Evolutionary conservation across 2,797 vertebrate species (phyloP), one percentile per base, ranked within the genome.

Genomic region (Eulemur mongoz): DNA sequence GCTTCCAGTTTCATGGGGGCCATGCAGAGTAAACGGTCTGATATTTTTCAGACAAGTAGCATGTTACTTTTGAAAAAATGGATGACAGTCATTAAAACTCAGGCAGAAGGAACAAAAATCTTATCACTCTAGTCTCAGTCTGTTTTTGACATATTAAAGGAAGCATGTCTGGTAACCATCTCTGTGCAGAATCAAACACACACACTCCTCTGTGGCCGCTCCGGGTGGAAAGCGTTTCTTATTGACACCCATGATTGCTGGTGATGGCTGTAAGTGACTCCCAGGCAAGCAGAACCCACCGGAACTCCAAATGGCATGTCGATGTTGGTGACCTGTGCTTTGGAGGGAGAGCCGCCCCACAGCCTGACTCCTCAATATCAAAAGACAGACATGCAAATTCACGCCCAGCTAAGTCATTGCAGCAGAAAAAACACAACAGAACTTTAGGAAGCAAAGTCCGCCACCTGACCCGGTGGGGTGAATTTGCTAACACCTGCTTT

Each of bases 321-420:
- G 23, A 69, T 0, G 2, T 7, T 54, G 32, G 32, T 14, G 73
- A 50, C 11, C 30, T 7, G 22, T 25, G 35, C 54, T 25, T 14
- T 13, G 6, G 32, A 48, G 25, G 18, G n/a, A 23, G 2, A 12
- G 50, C 5, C 4, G 0, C 23, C 54, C 54, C 20, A 14, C 9
- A 40, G 40, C 23, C 38, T 0, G 7, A 38, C 8, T 48, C 45
- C 25, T 10, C 23, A 3, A 0, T 30, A 18, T 8, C 0, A 4
- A n/a, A 9, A 67, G 40, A 32, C 6, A 70, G 40, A 61, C n/a
- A 32, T 14, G 59, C 25, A 18, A 0, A 4, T 67, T n/a, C 10
- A 5, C 2, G 73, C 63, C 32, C 63, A 2, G 63, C 40, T 5
- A 48, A 57, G n/a, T 48, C 27, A 35, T 4, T 35, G 6, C 2